phyloP scores from a whole-genome alignment of 2,888 invertebrate species.

The Lysandra coridon region DNA sequence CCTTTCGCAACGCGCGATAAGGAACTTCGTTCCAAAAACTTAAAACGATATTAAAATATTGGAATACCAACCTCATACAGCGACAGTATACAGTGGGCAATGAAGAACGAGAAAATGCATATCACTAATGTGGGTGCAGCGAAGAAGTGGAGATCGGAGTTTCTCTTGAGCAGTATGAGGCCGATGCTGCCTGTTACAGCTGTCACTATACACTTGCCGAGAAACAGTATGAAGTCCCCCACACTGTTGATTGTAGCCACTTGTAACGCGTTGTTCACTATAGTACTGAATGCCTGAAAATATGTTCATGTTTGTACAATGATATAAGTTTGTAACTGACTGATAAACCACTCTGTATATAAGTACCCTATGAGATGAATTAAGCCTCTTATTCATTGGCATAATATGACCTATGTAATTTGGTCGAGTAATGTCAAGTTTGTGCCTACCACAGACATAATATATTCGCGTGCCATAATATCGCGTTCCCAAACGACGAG shows the following conservation, averaged over 20 bases:
- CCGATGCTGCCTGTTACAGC: constrained; percentile 90
- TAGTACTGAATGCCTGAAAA: constrained; percentile 90
- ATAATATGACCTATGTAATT: no score
- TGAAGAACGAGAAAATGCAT: constrained; percentile 93
- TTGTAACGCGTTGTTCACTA: constrained; percentile 90
- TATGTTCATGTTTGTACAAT: no score
- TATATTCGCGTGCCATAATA: no score
- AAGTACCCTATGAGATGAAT: no score
- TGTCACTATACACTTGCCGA: constrained; percentile 90
- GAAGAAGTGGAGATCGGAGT: constrained; percentile 88
- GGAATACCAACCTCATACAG: constrained; percentile 89
- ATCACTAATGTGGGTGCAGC: constrained; percentile 92
- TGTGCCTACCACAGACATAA: no score
- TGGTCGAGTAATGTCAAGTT: no score
- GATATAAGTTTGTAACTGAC: background rate
- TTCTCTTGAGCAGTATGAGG: constrained; percentile 86
- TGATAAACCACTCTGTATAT: background rate
- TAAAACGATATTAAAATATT: background rate
- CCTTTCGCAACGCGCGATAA: no score
- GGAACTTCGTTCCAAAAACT: no score
- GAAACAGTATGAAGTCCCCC: constrained; percentile 95
- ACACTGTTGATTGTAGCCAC: constrained; percentile 95
- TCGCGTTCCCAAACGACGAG: no score
- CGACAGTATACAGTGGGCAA: constrained; percentile 95
- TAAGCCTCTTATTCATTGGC: no score